Evolutionary conservation across 2,888 invertebrate species (phyloP).

Genomic region (Malachius bipustulatus): DNA sequence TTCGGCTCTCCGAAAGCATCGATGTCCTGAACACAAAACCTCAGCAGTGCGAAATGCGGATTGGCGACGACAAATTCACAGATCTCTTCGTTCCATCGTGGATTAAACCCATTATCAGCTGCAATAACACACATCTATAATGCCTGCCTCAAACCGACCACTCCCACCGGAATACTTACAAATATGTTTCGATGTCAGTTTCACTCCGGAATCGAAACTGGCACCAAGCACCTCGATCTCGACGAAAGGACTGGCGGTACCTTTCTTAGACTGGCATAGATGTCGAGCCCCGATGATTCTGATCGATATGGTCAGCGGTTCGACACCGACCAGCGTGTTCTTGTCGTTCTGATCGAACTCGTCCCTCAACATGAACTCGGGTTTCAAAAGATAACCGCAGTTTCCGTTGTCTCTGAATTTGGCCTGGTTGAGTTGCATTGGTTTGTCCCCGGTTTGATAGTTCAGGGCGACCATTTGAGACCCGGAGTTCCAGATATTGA

Average conservation of each 20-base stretch:
- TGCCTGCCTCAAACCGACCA: no score
- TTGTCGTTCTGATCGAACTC: slow-evolving; percentile 69
- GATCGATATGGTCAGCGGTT: slow-evolving; percentile 54
- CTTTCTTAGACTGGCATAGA: slow-evolving; percentile 69
- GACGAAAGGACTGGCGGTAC: slow-evolving; percentile 81
- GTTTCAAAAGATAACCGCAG: slow-evolving; percentile 87
- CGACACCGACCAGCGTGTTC: slow-evolving; percentile 44
- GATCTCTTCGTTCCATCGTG: slow-evolving; percentile 73
- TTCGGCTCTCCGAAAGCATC: slow-evolving; percentile 96
- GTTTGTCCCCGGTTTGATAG: slow-evolving; percentile 90
- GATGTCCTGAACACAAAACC: slow-evolving; percentile 87
- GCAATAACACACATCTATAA: slow-evolving; percentile 16
- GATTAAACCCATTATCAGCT: slow-evolving; percentile 91
- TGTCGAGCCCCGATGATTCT: slow-evolving; percentile 84
- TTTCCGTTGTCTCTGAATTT: slow-evolving; percentile 85
- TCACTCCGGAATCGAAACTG: slow-evolving; percentile 72
- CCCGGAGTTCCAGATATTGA: slow-evolving; percentile 90
- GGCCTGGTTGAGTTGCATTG: slow-evolving; percentile 93
- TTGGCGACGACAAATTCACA: slow-evolving; percentile 73
- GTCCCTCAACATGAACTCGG: slow-evolving; percentile 75
- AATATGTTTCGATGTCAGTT: slow-evolving; percentile 74
- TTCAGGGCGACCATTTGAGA: slow-evolving; percentile 97
- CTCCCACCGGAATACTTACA: slow-evolving; percentile 48
- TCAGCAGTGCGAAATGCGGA: slow-evolving; percentile 70
- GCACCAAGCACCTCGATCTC: slow-evolving; percentile 86